These are phyloP conservation scores for Cassiopea xamachana DNA, from an alignment of 30 jellyfish, hydroid and myxozoan genomes.

Conservation along the genomic window DNA sequence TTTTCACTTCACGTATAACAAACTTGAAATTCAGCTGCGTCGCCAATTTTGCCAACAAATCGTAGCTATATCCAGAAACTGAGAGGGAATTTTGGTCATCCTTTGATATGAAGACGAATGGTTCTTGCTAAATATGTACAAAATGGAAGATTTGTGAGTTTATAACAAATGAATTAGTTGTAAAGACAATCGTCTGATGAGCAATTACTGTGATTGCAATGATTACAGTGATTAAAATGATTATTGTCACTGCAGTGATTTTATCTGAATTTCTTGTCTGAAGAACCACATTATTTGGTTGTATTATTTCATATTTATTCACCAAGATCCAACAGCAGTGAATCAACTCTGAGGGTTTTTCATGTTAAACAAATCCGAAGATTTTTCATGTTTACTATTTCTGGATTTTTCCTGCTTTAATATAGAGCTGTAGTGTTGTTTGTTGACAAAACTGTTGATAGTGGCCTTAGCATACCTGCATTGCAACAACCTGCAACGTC, in stretches of 20 bases:
- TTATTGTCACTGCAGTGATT: too few relatives aligned
- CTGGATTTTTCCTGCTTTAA: background rate
- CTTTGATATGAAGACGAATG: conserved; percentile 27
- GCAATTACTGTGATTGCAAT: background rate
- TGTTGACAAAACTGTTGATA: background rate
- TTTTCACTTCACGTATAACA: conserved; percentile 12
- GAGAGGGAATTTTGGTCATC: conserved; percentile 12
- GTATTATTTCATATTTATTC: too few relatives aligned
- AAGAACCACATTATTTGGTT: too few relatives aligned
- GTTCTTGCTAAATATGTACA: conserved; percentile 45
- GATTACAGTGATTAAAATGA: too few relatives aligned
- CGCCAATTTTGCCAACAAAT: conserved; percentile 27
- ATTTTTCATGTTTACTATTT: too few relatives aligned
- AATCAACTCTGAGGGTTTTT: too few relatives aligned
- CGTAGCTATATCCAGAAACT: conserved; percentile 55
- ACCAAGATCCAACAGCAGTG: too few relatives aligned
- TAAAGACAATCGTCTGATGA: background rate
- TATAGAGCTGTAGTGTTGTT: background rate
- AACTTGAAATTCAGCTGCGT: conserved; percentile 36
- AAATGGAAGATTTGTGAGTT: background rate
- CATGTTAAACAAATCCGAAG: too few relatives aligned
- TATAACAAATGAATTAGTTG: background rate
- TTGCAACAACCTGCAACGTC: conserved; percentile 60
- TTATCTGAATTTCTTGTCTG: too few relatives aligned
- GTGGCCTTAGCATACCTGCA: conserved; percentile 23